These are phyloP conservation scores for Ataeniobius toweri DNA, from an alignment of 2,797 vertebrate genomes.

Conservation along the genomic window DNA sequence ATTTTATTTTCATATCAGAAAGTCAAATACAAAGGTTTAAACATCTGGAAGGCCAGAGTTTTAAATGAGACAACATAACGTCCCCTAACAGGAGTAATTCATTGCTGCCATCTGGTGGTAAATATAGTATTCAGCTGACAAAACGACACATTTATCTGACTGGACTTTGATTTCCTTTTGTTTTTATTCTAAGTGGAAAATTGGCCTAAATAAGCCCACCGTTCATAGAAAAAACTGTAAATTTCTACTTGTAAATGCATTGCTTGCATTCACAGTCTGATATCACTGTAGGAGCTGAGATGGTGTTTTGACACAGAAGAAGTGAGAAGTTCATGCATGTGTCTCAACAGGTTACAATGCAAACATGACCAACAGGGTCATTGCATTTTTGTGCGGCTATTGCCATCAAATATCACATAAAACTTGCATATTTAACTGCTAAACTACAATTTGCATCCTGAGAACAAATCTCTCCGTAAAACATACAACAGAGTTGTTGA, in stretches of 20 bases:
- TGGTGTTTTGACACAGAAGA: background rate
- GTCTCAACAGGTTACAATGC: background rate
- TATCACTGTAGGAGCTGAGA: background rate
- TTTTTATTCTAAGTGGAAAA: constrained; percentile 18
- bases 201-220: constrained; percentile 21
- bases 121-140: background rate
- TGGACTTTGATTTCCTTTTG: background rate
- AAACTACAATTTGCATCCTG: constrained; percentile 42
- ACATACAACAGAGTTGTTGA: constrained; percentile 26
- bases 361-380: background rate
- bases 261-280: background rate
- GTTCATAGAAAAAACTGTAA: constrained; percentile 16
- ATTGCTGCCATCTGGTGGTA: constrained; percentile 66
- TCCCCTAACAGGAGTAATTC: background rate
- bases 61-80: background rate
- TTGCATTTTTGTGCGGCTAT: constrained; percentile 68
- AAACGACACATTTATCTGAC: background rate
- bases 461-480: constrained; percentile 37
- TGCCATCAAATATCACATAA: constrained; percentile 40
- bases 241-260: background rate
- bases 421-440: constrained; percentile 65
- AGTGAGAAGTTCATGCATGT: constrained; percentile 4
- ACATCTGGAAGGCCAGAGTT: background rate
- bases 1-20: background rate
- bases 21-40: background rate